Evolutionary conservation across 2,113 vertebrate species (phyloP), one percentile per base, ranked within the genome.

Genomic region (Gavia stellata): DNA sequence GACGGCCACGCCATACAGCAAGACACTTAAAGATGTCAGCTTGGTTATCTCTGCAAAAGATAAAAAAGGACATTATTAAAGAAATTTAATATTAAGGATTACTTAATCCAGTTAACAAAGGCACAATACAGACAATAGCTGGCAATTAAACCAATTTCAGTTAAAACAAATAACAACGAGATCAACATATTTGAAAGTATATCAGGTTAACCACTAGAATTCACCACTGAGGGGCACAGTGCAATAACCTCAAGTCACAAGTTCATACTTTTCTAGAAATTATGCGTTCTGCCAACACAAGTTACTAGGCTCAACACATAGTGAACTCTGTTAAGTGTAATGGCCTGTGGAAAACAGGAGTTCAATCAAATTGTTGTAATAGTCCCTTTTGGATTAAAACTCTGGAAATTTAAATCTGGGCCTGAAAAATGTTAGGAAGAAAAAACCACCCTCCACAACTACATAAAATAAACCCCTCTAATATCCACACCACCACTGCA

Each of bases 311-410:
- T 91, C 75, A 91, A 92, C 55, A 66, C 15, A 19, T 4, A 44
- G 47, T 55, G 88, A 88, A 86, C 86, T 86, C 44, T 67, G 61
- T 63, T 59, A 74, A 84, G 52, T 33, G 65, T 19, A 97, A 88
- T 40, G 56, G 92, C 61, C 75, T 89, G 88, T 79, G 65, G 80
- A 90, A 95, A 96, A 92, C 80, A 81, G 86, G 68, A 96, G 86
- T 86, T 91, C 75, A 88, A 81, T 94, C 92, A 92, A 84, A 92
- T 55, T 95, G 92, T 95, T 94, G 17, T 31, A 96, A 44, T 65
- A 47, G 47, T 81, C 95, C 68, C 90, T 75, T 79, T 26, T 86
- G 94, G 77, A 50, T 88, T 74, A 34, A 63, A 94, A 72, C 65
- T 47, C 62, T 47, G 55, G 71, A 75, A 95, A 94, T 93, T 90